A percentile compares a stretch with the other conserved stretches of the same genome.
phyloP scores from a whole-genome alignment of 2,113 vertebrate species.

The Acrocephalus arundinaceus region DNA sequence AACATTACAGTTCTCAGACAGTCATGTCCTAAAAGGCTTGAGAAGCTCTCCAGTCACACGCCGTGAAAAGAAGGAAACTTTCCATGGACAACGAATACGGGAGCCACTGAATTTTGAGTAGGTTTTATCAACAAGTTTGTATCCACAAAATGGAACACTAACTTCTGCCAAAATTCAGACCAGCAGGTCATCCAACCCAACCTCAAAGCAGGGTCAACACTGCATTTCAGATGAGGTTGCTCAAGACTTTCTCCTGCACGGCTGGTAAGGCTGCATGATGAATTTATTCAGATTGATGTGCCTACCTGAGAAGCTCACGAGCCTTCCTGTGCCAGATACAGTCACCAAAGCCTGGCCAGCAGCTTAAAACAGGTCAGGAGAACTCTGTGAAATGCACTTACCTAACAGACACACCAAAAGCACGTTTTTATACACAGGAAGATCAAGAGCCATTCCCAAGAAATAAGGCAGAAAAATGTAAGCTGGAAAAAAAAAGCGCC shows the following conservation, averaged over 20 bases:
- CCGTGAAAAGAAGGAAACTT: not conserved
- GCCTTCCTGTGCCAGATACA: not conserved
- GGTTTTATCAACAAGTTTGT: not conserved
- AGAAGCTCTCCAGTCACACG: not conserved
- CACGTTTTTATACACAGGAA: not conserved
- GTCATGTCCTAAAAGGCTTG: not conserved
- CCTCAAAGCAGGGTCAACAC: not conserved
- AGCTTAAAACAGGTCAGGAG: not conserved
- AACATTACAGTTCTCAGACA: not conserved
- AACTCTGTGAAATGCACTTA: not conserved
- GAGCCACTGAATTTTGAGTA: not conserved
- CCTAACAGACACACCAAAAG: not conserved
- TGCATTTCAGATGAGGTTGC: not conserved
- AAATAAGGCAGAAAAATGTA: not conserved
- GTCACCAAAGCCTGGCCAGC: not conserved
- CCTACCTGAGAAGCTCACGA: not conserved
- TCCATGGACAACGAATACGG: accelerated
- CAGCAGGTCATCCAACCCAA: not conserved
- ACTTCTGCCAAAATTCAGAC: not conserved
- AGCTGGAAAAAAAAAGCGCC: accelerated
- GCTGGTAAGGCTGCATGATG: not conserved
- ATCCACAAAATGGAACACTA: not conserved
- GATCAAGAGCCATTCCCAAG: not conserved
- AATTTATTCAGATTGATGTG: not conserved
- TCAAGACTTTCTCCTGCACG: not conserved